phyloP scores from a whole-genome alignment of 2,888 invertebrate species.

The Pandemis corylana region DNA sequence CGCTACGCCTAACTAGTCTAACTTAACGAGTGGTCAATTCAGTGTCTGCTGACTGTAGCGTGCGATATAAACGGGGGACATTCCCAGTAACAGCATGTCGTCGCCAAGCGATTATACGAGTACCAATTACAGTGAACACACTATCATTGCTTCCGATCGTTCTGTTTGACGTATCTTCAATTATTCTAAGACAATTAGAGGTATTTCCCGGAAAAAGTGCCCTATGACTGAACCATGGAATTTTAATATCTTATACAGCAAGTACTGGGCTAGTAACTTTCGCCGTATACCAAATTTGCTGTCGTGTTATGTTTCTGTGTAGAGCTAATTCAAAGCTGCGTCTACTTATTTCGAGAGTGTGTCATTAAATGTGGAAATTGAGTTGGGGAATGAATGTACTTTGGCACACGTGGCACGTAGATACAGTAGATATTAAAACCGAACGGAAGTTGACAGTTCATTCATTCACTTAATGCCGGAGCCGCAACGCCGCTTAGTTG shows the following conservation, averaged over 20 bases:
- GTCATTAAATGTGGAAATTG: neutral
- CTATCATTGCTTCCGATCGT: neutral
- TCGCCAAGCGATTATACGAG: neutral
- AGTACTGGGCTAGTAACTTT: too few relatives aligned
- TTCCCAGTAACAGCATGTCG: neutral
- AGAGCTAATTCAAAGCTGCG: neutral
- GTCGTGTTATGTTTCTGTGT: too few relatives aligned
- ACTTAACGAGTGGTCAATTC: neutral
- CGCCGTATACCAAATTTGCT: too few relatives aligned
- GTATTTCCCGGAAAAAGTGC: constrained; percentile 12
- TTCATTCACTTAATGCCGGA: too few relatives aligned
- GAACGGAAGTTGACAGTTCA: too few relatives aligned
- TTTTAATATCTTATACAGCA: neutral
- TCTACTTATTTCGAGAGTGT: neutral
- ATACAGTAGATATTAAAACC: too few relatives aligned
- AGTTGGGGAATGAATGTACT: too few relatives aligned
- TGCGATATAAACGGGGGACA: neutral
- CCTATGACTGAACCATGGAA: neutral
- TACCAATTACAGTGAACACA: neutral
- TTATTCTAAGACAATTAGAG: constrained; percentile 27
- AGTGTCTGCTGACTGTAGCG: neutral
- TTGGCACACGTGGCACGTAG: too few relatives aligned
- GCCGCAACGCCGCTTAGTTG: too few relatives aligned
- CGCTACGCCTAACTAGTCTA: neutral
- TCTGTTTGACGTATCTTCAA: constrained; percentile 23